Base-by-base conservation (phyloP, 2,113 vertebrate genomes). In the Bos taurus region DNA sequence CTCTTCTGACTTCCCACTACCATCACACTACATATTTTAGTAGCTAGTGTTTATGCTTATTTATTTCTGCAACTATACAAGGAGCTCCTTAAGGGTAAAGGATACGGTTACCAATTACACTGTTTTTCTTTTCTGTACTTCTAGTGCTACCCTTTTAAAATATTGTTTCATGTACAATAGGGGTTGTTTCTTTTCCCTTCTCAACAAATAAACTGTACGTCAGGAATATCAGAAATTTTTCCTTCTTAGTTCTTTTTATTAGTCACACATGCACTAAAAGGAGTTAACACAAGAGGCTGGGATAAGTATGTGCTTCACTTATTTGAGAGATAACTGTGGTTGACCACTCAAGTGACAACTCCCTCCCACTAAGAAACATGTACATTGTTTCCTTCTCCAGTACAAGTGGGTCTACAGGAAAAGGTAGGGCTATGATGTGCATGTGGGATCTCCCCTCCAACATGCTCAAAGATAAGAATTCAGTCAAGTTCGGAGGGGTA, bases 111-210 rank as follows among this genome's bases (percentile, higher is more conserved):
- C 82, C 11, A n/a, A 48, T 52, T n/a, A 43, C 1, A 28, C 26
- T 46, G 3, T n/a, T 78, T 40, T 85, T 52, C 50, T 28, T 85
- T 85, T 2, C 74, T 81, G 4, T 74, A 78, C 36, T 88, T 28
- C 5, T 59, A 62, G 48, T 33, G 14, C 17, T 80, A 19, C 26
- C 3, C 2, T 81, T 54, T 77, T 40, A 84, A 81, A 74, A 71
- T 36, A 96, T 62, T 30, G 28, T 92, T 74, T 82, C 43, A 64
- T 40, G 5, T 28, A 95, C 50, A 74, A 85, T 33, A 26, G 50
- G 23, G 28, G 6, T 14, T 48, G 33, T 59, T 77, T 36, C 17
- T 81, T 96, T 93, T 48, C 25, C 14, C 28, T 86, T 82, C 52
- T n/a, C 14, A 26, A 78, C 48, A 90, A 64, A 40, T n/a, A 90